phyloP scores from a whole-genome alignment of 2,797 vertebrate genomes.

The Alexandromys oeconomus region DNA sequence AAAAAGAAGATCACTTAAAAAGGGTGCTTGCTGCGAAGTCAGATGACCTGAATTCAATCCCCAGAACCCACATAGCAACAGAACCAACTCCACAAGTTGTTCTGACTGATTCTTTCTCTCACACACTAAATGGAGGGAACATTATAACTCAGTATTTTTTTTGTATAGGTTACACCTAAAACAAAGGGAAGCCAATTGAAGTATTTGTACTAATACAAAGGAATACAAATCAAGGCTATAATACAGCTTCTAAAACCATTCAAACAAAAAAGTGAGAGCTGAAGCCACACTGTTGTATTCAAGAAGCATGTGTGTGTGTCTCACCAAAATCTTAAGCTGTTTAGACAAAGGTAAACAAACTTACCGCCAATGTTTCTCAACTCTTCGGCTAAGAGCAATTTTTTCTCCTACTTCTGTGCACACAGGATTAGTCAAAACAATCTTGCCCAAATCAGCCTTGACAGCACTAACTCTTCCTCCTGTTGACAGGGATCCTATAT shows the following conservation, averaged over 20 bases:
- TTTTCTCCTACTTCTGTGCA: constrained; percentile 99
- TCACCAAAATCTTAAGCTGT: constrained; percentile 36
- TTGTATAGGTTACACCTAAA: neutral
- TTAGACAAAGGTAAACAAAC: constrained; percentile 73
- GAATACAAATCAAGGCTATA: constrained; percentile 32
- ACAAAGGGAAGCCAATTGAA: neutral
- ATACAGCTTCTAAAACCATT: constrained; percentile 47
- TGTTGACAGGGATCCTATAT: constrained; percentile 98
- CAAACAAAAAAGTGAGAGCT: neutral
- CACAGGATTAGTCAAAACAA: constrained; percentile 98
- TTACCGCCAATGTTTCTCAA: constrained; percentile 99
- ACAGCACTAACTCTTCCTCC: constrained; percentile 98
- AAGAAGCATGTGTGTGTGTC: neutral
- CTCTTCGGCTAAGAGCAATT: constrained; percentile 97
- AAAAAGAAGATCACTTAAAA: neutral
- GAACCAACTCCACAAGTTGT: neutral
- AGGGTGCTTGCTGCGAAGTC: neutral
- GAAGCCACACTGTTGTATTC: neutral
- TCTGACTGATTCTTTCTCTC: too few relatives aligned
- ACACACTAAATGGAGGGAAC: neutral
- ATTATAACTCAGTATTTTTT: neutral
- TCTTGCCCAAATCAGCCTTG: constrained; percentile 98
- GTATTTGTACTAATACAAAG: neutral
- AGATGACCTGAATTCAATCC: neutral
- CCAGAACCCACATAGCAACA: neutral